Conservation (phyloP, 2,888 invertebrate species). For the Mellilla xanthometata region DNA sequence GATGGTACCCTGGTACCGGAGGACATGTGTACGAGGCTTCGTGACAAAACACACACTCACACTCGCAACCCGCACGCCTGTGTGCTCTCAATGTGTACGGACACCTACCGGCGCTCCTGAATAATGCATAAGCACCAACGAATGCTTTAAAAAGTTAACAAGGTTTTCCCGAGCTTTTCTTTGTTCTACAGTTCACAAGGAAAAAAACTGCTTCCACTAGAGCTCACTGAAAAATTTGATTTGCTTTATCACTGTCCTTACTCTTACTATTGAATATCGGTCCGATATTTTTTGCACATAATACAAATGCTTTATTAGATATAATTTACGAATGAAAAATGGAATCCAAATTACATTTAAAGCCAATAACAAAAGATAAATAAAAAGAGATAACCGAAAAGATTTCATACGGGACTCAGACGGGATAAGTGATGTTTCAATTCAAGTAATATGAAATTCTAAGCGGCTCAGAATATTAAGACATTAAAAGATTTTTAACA, state of each 20-base stretch:
- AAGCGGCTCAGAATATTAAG: slow-evolving; percentile 15
- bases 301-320: slow-evolving; percentile 36
- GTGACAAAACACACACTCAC: slow-evolving; percentile 44
- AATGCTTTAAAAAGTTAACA: slow-evolving; percentile 80
- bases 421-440: slow-evolving; percentile 23
- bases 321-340: slow-evolving; percentile 31
- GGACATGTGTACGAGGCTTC: slow-evolving; percentile 51
- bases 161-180: slow-evolving; percentile 75
- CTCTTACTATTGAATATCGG: slow-evolving; percentile 19
- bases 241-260: slow-evolving; percentile 25
- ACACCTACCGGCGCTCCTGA: slow-evolving; percentile 58
- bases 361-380: slow-evolving; percentile 38
- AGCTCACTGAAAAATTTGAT: slow-evolving; percentile 46
- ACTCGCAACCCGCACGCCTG: slow-evolving; percentile 21
- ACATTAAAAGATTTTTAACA: slow-evolving; percentile 9
- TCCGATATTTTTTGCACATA: slow-evolving; percentile 2
- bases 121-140: slow-evolving; percentile 72
- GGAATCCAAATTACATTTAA: slow-evolving; percentile 11
- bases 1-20: slow-evolving; percentile 50
- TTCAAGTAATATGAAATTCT: slow-evolving; percentile 26
- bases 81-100: slow-evolving; percentile 26
- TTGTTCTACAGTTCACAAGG: slow-evolving; percentile 67
- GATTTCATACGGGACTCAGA: slow-evolving; percentile 23
- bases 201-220: slow-evolving; percentile 63
- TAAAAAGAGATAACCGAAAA: slow-evolving; percentile 23